Base-by-base conservation (phyloP, 2,888 invertebrate genomes). In the Aplocera efformata region DNA sequence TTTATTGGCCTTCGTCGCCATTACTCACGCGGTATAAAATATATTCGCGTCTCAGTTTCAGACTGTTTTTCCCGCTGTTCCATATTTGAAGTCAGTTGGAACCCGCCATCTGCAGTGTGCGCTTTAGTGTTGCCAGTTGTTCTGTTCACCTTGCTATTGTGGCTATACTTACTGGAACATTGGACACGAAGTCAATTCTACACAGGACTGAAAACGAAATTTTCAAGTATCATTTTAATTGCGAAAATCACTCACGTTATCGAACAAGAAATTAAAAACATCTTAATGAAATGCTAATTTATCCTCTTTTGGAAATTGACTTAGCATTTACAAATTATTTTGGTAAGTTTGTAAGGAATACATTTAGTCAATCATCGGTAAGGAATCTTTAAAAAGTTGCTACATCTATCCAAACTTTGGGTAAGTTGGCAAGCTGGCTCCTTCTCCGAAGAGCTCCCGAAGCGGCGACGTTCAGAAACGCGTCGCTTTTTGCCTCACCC, bases 11-110 rank as follows among this genome's bases (percentile, higher is more conserved):
- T 23, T 28, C 35, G 31, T 31, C 32, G 26, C 30, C 42, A 56
- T 53, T 49, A 54, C 54, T 49, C 51, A 46, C 47, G 39, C 46
- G 34, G 31, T 41, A 46, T 50, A 38, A 49, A 57, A 67, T 61
- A 50, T 53, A 53, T 51, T 52, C 56, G 60, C 60, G 63, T 63
- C 61, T 74, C 72, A 62, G 58, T 76, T 72, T 69, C 71, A 67
- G 56, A 64, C 59, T 56, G 52, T 70, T 62, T 48, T 55, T 45
- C 41, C 42, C 40, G 42, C 59, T 32, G 53, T 59, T 56, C 67
- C 66, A 63, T 67, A 65, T 67, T 67, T 67, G 63, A 60, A 67
- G 64, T 58, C 62, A 60, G 55, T 58, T 56, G 56, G 41, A 36
- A 35, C 26, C 17, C 13, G 23, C 7, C 28, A 21, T 35, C 39